phyloP scores from a whole-genome alignment of 2,888 invertebrate species.

The Conistra vaccinii region DNA sequence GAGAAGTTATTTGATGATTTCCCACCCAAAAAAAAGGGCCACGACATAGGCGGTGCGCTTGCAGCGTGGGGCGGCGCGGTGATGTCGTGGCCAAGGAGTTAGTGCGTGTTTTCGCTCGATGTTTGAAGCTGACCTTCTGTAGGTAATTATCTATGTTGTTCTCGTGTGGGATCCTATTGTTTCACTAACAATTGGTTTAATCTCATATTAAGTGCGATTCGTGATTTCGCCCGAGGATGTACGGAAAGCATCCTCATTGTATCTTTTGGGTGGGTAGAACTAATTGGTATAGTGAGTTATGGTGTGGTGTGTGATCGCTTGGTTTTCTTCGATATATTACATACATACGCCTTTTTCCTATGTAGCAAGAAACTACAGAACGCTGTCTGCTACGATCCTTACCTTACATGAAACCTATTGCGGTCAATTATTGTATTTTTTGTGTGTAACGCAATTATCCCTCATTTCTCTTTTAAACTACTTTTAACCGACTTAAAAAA shows the following conservation, averaged over 20 bases:
- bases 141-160: background rate
- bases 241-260: conserved; percentile 31
- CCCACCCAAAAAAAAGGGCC: too few species aligned
- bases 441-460: too few species aligned
- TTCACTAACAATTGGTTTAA: conserved; percentile 61
- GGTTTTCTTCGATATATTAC: background rate
- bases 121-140: background rate
- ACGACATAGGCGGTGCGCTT: too few species aligned
- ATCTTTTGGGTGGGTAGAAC: conserved; percentile 12
- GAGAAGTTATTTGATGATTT: too few species aligned
- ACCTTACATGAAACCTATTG: too few species aligned
- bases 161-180: conserved; percentile 50
- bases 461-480: too few species aligned
- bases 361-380: too few species aligned
- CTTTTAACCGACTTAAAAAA: too few species aligned
- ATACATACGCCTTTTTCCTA: background rate
- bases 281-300: conserved; percentile 30
- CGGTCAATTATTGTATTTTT: too few species aligned
- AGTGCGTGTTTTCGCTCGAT: background rate
- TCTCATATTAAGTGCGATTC: conserved; percentile 62
- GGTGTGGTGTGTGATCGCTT: background rate
- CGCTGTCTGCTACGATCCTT: too few species aligned
- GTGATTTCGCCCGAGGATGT: conserved; percentile 58
- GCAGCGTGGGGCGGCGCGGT: too few species aligned
- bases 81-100: too few species aligned